Evolutionary conservation across 2,888 invertebrate genomes (phyloP), one percentile per base, ranked within the genome.

Genomic region (Diaprepes abbreviatus): DNA sequence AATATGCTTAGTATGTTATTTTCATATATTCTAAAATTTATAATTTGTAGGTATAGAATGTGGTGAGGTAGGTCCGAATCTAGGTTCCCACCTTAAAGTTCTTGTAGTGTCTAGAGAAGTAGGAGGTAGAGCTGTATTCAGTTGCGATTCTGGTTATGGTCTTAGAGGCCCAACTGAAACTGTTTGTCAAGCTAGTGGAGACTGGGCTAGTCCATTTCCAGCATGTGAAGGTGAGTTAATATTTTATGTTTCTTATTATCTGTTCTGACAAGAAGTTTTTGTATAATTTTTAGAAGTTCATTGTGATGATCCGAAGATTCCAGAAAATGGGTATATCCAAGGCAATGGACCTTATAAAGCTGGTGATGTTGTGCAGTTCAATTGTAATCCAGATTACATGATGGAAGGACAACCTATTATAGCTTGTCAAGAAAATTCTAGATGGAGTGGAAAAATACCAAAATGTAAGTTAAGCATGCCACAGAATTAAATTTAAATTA

Each of bases 371-470:
- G 90, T 95, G 21, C 93, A 94, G 83, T 93, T 94, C 86, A 93
- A 93, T 81, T 96, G 95, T 83, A 92, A 93, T 84, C 91, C 92
- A 6, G 94, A 94, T 76, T 94, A 91, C 83, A 94, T 95, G 88
- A 91, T 95, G 88, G 94, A 94, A 82, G 95, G 96, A 1, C 89
- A 93, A 76, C 93, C 94, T n/a, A 94, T 95, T 75, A 90, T 94
- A 57, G 93, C 94, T 17, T 96, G 96, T 83, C 94, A 94, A 85
- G 93, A 94, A 79, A 93, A 91, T 80, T 94, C 94, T 6, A 87
- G 92, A 68, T 95, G 95, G 94, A 93, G 93, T 64, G 92, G 93
- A 52, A 90, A 91, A 43, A 86, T 92, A 21, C 94, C 94, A n/a
- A 93, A 93, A 83, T 95, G 94, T 92, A 82, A 88, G 88, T 50